Percentiles rank a stretch among this genome's conserved stretches.
Evolutionary conservation across 2,113 vertebrate species (phyloP).

Genomic region (Lagopus muta): DNA sequence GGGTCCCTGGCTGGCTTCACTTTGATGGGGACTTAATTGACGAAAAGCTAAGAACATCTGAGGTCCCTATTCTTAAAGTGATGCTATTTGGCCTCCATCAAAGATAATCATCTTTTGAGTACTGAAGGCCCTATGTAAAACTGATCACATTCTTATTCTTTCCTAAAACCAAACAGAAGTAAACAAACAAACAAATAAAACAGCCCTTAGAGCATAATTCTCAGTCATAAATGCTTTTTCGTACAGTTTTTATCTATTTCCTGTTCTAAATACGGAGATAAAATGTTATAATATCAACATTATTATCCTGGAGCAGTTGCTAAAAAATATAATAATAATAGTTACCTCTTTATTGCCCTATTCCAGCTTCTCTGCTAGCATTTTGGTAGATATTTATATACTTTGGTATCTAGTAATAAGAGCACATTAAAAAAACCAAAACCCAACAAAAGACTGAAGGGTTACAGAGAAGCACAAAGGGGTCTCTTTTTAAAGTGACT

Average conservation of each 20-base stretch:
- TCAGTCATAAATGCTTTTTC: not conserved
- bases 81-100: not conserved
- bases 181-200: not conserved
- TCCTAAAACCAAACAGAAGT: not conserved
- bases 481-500: constrained; percentile 51
- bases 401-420: not conserved
- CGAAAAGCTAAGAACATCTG: not conserved
- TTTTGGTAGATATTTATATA: not conserved
- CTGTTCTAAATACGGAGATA: not conserved
- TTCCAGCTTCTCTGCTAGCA: not conserved
- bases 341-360: not conserved
- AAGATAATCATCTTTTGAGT: not conserved
- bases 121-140: not conserved
- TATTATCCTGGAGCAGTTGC: not conserved
- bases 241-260: not conserved
- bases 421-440: not conserved
- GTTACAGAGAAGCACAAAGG: constrained; percentile 41
- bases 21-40: not conserved
- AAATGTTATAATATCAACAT: not conserved
- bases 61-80: not conserved
- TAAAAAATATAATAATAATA: not conserved
- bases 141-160: not conserved
- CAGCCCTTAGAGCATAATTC: not conserved
- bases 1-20: not conserved
- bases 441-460: constrained; percentile 11